Percentiles rank a stretch among this genome's conserved stretches.
phyloP scores from a whole-genome alignment of 2,113 vertebrate species.

The Strigops habroptila region DNA sequence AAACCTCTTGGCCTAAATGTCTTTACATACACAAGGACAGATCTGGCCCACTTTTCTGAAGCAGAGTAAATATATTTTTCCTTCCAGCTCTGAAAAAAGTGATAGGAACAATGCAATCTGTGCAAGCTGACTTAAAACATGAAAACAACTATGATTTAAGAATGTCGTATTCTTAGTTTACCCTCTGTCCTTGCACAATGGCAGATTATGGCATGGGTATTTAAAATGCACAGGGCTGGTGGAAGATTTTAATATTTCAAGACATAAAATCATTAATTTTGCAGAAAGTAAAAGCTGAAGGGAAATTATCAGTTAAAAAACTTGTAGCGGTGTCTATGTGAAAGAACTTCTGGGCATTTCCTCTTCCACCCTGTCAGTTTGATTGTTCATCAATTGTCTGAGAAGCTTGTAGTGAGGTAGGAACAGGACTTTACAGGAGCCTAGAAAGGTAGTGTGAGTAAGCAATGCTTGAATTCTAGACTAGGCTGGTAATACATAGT shows the following conservation, averaged over 20 bases:
- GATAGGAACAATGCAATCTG: neutral
- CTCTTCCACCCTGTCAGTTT: slow-evolving; percentile 67
- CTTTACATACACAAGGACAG: neutral
- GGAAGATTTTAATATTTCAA: slow-evolving; percentile 70
- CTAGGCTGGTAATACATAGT: neutral
- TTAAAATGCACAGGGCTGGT: slow-evolving; percentile 43
- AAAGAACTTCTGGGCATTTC: slow-evolving; percentile 59
- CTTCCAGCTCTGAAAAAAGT: neutral
- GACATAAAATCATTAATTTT: slow-evolving; percentile 75
- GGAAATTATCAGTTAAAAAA: slow-evolving; percentile 63
- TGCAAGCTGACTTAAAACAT: neutral
- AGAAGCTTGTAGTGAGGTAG: slow-evolving; percentile 3
- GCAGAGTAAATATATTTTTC: neutral
- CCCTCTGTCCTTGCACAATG: slow-evolving; percentile 20
- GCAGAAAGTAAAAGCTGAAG: slow-evolving; percentile 61
- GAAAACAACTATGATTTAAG: neutral
- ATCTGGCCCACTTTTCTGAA: neutral
- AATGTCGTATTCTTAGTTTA: neutral
- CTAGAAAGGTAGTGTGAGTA: slow-evolving; percentile 4
- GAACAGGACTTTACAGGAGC: slow-evolving; percentile 38
- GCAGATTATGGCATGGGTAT: slow-evolving; percentile 14
- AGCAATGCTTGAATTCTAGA: neutral
- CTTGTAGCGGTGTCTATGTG: slow-evolving; percentile 38
- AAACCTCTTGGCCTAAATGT: neutral
- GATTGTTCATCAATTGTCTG: slow-evolving; percentile 57